These are phyloP conservation scores for Brachyhypopomus gauderio DNA, from an alignment of 2,113 vertebrate species.

Conservation along the genomic window DNA sequence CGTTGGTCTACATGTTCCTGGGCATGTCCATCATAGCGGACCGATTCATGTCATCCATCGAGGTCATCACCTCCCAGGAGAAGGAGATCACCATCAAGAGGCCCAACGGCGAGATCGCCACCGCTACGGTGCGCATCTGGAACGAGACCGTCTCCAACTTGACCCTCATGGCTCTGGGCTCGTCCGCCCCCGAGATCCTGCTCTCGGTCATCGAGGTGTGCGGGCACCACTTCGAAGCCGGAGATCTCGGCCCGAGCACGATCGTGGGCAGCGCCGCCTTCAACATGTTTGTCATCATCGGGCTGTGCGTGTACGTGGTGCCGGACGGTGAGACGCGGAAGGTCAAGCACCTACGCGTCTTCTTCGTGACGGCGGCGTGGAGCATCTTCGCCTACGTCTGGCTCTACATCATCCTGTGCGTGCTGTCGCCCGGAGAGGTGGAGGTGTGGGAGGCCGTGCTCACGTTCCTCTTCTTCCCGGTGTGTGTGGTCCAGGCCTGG, in stretches of 20 bases:
- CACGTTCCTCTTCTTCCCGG: constrained; percentile 75
- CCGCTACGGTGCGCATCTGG: constrained; percentile 82
- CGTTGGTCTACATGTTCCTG: constrained; percentile 83
- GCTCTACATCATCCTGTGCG: constrained; percentile 82
- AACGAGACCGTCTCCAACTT: constrained; percentile 86
- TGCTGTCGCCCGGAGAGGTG: constrained; percentile 79
- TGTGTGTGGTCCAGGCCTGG: constrained; percentile 84
- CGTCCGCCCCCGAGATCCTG: constrained; percentile 82
- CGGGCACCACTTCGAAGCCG: constrained; percentile 77
- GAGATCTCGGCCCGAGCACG: constrained; percentile 80
- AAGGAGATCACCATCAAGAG: constrained; percentile 81
- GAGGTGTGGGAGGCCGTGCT: constrained; percentile 84
- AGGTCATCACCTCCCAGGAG: constrained; percentile 86
- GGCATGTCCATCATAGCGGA: constrained; percentile 85
- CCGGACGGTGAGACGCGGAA: constrained; percentile 80
- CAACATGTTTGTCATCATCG: constrained; percentile 86
- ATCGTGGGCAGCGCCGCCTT: constrained; percentile 85
- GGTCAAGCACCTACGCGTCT: constrained; percentile 82
- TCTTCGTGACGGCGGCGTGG: constrained; percentile 82
- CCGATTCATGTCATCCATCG: constrained; percentile 84
- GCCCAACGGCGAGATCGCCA: constrained; percentile 80
- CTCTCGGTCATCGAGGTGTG: constrained; percentile 85
- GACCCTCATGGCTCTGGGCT: constrained; percentile 83
- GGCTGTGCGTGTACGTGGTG: constrained; percentile 81
- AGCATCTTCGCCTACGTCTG: constrained; percentile 85